These are phyloP conservation scores for Ophonus ardosiacus DNA, from an alignment of 2,888 invertebrate species.

Conservation along the genomic window DNA sequence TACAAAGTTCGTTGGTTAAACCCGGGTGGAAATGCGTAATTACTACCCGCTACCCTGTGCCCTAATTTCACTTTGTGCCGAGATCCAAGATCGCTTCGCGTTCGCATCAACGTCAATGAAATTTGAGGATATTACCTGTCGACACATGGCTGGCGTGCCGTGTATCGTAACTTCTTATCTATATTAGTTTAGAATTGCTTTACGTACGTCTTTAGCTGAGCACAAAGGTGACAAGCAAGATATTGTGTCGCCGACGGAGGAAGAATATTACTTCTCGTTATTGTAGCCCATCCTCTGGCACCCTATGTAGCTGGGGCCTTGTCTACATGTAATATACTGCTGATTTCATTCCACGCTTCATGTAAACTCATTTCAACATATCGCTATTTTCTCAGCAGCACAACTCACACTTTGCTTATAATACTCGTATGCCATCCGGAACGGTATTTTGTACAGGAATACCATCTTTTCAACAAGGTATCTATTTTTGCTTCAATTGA, in stretches of 20 bases:
- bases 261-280: constrained; percentile 62
- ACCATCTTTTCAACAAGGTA: too few relatives aligned
- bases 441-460: too few relatives aligned
- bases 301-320: neutral
- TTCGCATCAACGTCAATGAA: constrained; percentile 55
- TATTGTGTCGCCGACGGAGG: constrained; percentile 52
- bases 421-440: neutral
- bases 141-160: constrained; percentile 46
- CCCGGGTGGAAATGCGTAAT: constrained; percentile 36
- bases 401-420: neutral
- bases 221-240: constrained; percentile 60
- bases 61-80: constrained; percentile 43
- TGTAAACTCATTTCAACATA: constrained; percentile 41
- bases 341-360: constrained; percentile 47
- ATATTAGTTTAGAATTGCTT: constrained; percentile 63
- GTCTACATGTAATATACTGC: constrained; percentile 51
- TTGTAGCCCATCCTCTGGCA: neutral
- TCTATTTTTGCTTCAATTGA: too few relatives aligned
- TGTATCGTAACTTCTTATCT: constrained; percentile 62
- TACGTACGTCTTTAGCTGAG: constrained; percentile 58
- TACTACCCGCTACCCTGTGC: neutral
- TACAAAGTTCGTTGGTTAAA: constrained; percentile 17
- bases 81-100: constrained; percentile 26
- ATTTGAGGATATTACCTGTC: constrained; percentile 63
- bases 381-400: constrained; percentile 5